Evolutionary conservation across 2,113 vertebrate genomes (phyloP).

Genomic region (Leptobrachium leishanense): DNA sequence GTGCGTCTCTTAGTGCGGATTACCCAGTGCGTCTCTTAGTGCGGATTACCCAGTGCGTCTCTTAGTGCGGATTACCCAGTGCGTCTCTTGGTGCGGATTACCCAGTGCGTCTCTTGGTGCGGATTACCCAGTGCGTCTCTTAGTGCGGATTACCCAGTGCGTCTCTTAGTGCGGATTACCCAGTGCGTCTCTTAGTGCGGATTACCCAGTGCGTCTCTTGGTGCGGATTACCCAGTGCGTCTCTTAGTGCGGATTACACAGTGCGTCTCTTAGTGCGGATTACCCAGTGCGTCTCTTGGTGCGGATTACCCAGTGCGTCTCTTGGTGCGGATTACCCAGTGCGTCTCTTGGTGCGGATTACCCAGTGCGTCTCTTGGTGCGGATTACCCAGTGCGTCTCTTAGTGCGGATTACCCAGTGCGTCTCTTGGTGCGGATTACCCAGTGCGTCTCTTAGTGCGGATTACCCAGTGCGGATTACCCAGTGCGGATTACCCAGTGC

Average conservation of each 20-base stretch:
- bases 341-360: background rate
- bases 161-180: background rate
- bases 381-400: background rate
- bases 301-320: background rate
- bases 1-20: background rate
- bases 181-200: background rate
- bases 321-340: background rate
- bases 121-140: background rate
- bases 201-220: background rate
- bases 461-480: background rate
- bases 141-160: background rate
- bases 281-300: background rate
- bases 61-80: background rate
- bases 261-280: background rate
- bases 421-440: background rate
- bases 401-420: background rate
- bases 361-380: background rate
- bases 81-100: background rate
- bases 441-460: background rate
- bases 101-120: background rate
- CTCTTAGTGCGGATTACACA: background rate
- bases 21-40: background rate
- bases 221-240: background rate
- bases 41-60: background rate
- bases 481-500: background rate